Conservation (phyloP, 2,888 invertebrate genomes). For the Himalopsyche tibetana region DNA sequence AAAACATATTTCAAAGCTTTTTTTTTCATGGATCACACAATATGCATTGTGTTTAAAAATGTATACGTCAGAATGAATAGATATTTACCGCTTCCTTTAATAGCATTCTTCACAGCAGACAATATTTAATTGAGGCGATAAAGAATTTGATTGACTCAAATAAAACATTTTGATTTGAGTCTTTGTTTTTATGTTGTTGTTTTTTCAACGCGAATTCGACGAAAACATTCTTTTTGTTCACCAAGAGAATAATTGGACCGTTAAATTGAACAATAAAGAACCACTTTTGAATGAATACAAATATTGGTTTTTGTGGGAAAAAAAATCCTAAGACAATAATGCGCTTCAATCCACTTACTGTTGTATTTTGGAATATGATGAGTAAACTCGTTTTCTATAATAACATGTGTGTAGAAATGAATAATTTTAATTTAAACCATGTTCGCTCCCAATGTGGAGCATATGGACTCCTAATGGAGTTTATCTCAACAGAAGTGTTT, state of each 20-base stretch:
- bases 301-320: not conserved
- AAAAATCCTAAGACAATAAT: not conserved
- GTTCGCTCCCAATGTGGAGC: too few relatives aligned
- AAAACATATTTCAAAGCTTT: not conserved
- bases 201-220: not conserved
- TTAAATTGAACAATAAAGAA: constrained; percentile 15
- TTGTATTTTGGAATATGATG: not conserved
- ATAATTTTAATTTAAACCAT: too few relatives aligned
- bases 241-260: not conserved
- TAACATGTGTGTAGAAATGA: not conserved
- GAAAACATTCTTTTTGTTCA: constrained; percentile 15
- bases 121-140: constrained; percentile 4
- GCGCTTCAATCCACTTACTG: not conserved
- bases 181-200: constrained; percentile 4
- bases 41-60: not conserved
- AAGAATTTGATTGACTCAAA: constrained; percentile 6
- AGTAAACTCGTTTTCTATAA: not conserved
- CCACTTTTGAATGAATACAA: not conserved
- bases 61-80: not conserved
- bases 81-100: constrained; percentile 21
- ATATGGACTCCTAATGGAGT: too few relatives aligned
- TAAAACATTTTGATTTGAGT: constrained; percentile 25
- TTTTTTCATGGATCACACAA: not conserved
- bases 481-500: too few relatives aligned
- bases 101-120: not conserved